A percentile compares a stretch with the other conserved stretches of the same genome.
phyloP scores from a whole-genome alignment of 92 coral and sea anemone species.

The Scolanthus callimorphus region DNA sequence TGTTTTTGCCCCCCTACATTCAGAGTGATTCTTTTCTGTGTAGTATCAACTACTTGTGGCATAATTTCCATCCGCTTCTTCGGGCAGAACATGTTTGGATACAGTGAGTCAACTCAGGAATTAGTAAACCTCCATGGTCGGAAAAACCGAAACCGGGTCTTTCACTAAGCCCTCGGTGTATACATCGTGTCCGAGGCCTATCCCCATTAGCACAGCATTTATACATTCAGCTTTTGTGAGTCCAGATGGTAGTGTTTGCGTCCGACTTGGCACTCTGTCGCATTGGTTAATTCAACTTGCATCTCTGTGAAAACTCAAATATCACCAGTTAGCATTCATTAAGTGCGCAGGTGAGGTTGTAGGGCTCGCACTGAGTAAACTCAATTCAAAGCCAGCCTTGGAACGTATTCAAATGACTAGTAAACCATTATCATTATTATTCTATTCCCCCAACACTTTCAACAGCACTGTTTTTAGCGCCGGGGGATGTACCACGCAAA shows the following conservation, averaged over 20 bases:
- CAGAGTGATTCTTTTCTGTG: conserved; percentile 66
- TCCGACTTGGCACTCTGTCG: conserved; percentile 12
- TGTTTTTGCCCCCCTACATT: conserved; percentile 92
- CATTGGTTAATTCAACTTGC: conserved; percentile 8
- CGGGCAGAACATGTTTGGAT: conserved; percentile 30
- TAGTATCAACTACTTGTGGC: conserved; percentile 62
- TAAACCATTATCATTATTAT: no score
- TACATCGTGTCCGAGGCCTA: no score
- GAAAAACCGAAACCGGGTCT: no score
- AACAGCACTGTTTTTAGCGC: no score
- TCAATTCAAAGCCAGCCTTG: no score
- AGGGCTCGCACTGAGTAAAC: no score
- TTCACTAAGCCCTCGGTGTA: no score
- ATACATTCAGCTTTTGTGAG: conserved; percentile 6
- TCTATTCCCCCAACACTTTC: no score
- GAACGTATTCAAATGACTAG: no score
- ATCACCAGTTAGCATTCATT: conserved; percentile 7
- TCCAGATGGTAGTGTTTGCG: conserved; percentile 8
- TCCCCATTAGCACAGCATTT: neutral
- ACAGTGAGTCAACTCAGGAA: neutral
- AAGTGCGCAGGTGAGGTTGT: conserved; percentile 2
- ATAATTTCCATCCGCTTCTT: conserved; percentile 64
- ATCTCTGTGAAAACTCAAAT: neutral
- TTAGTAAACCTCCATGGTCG: no score
- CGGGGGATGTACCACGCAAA: no score